Evolutionary conservation across 2,888 invertebrate genomes (phyloP).

Genomic region (Patella ulyssiponensis): DNA sequence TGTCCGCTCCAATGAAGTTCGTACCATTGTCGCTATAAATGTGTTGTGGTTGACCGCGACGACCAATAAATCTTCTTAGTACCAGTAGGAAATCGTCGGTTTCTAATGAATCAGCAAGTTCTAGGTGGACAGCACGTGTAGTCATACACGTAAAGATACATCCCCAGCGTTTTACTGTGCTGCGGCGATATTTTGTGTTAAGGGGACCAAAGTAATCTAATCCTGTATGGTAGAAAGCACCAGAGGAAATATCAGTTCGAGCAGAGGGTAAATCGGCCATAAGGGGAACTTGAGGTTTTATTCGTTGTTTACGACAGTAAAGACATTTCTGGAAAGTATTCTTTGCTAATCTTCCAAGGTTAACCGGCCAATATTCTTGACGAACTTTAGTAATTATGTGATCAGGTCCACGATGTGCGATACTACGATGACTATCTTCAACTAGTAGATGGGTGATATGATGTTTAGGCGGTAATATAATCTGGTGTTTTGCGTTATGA

Average conservation of each 20-base stretch:
- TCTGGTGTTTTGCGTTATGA: conserved; percentile 33
- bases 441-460: conserved; percentile 8
- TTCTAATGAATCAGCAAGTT: conserved; percentile 19
- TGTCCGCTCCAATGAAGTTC: conserved; percentile 40
- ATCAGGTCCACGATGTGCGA: conserved; percentile 13
- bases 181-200: conserved; percentile 11
- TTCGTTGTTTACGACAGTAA: background rate
- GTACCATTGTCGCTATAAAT: conserved; percentile 40
- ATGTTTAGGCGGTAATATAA: conserved; percentile 34
- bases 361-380: conserved; percentile 12
- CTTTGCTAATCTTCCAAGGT: background rate
- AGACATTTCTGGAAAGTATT: background rate
- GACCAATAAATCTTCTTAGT: conserved; percentile 15
- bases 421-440: conserved; percentile 6
- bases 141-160: conserved; percentile 25
- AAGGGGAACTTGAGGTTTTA: background rate
- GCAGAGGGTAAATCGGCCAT: conserved; percentile 21
- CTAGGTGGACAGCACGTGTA: conserved; percentile 22
- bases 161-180: conserved; percentile 20
- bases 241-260: background rate
- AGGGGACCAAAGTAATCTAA: conserved; percentile 25
- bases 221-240: conserved; percentile 15
- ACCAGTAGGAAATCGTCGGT: conserved; percentile 24
- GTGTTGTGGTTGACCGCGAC: conserved; percentile 27
- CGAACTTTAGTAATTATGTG: conserved; percentile 15